Evolutionary conservation across 1,140 invertebrate species (phyloP).

Genomic region (Zaprionus capensis): DNA sequence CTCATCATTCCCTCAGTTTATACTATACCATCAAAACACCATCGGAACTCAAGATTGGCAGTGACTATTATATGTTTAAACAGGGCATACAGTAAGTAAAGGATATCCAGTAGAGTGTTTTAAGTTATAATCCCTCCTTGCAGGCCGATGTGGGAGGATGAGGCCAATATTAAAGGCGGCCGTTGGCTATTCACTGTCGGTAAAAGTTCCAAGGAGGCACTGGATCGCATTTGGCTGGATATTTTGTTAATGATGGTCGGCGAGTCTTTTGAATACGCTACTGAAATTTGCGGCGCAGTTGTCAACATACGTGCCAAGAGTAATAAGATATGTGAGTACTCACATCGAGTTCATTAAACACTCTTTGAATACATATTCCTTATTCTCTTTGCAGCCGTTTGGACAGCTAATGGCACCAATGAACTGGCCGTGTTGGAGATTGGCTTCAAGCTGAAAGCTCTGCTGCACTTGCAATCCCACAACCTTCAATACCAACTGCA

Average conservation of each 20-base stretch:
- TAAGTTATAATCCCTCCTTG: background rate
- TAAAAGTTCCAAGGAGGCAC: constrained; percentile 92
- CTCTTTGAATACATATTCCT: constrained; percentile 80
- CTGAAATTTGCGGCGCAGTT: constrained; percentile 97
- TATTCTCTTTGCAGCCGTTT: constrained; percentile 58
- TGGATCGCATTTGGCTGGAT: constrained; percentile 98
- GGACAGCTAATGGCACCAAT: constrained; percentile 86
- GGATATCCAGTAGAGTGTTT: constrained; percentile 84
- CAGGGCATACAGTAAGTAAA: constrained; percentile 90
- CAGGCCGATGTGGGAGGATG: constrained; percentile 99
- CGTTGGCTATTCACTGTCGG: constrained; percentile 97
- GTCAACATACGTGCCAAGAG: constrained; percentile 96
- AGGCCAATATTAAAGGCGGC: constrained; percentile 94
- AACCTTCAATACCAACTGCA: constrained; percentile 92
- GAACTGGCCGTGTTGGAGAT: constrained; percentile 91
- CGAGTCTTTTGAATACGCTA: constrained; percentile 96
- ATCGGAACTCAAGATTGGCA: constrained; percentile 94
- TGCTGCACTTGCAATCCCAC: constrained; percentile 86
- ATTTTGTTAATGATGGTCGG: constrained; percentile 93
- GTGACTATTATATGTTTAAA: constrained; percentile 99
- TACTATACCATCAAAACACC: constrained; percentile 98
- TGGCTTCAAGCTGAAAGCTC: constrained; percentile 93
- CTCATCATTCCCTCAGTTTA: constrained; percentile 93
- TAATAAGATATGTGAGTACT: constrained; percentile 91
- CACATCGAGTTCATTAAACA: background rate